Base-by-base conservation (phyloP, 2,113 vertebrate genomes). In the Campylomormyrus tamandua region DNA sequence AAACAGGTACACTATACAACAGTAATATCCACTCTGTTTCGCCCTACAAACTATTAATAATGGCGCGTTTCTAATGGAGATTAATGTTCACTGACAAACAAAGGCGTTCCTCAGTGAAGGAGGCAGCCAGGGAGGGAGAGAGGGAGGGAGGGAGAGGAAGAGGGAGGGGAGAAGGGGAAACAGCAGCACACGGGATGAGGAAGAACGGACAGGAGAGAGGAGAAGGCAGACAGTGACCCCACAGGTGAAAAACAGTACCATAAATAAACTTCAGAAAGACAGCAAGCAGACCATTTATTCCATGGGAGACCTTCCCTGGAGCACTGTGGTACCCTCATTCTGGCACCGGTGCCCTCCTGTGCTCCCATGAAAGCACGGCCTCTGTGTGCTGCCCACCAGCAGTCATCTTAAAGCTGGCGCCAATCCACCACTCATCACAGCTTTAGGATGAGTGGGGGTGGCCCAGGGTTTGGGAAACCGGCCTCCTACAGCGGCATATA, bases 31-130 rank as follows among this genome's bases (percentile, higher is more conserved):
- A 86, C 83, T 86, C 58, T 50, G 89, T 52, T 87, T 70, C 62
- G 85, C 84, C 89, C 89, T 83, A 87, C 58, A 90, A 90, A 87
- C 89, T 90, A 90, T 90, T 90, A 90, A 90, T 90, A 90, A 84
- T 74, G 46, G 84, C 1, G 31, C 53, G 58, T 80, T 39, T 90
- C 89, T 90, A 90, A 90, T 90, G 89, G 89, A 90, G 89, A 90
- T 90, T 90, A 90, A 89, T 89, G 89, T 89, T 58, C 50, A 88
- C 70, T 87, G 56, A 86, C 90, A 90, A 62, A 70, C 83, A 74
- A 84, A 87, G 39, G 50, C n/a, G 42, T 39, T 89, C 80, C 77
- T 89, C 15, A 35, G 50, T 89, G 42, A 86, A 90, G 58, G 89
- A 70, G 89, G 77, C 31, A 58, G 85, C n/a, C 31, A 39, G 53